phyloP scores from a whole-genome alignment of 2,113 vertebrate species.

The Lepidothrix coronata region DNA sequence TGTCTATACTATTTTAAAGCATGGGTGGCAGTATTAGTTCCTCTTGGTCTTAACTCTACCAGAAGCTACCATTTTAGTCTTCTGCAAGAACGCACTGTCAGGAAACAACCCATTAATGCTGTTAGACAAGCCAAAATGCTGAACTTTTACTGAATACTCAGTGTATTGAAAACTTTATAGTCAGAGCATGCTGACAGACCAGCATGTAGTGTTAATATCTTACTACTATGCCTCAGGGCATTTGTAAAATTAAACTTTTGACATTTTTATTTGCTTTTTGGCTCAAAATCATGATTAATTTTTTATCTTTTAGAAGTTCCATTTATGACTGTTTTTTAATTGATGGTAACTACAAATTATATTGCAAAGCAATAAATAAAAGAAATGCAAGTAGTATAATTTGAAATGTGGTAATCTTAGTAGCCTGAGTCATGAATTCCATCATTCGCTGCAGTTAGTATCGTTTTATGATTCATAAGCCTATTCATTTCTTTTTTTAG shows the following conservation, averaged over 20 bases:
- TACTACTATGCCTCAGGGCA: not conserved
- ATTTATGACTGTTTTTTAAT: conserved; percentile 50
- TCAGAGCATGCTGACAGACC: not conserved
- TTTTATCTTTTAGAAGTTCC: conserved; percentile 46
- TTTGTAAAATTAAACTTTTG: conserved; percentile 28
- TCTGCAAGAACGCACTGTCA: not conserved
- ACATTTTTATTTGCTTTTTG: conserved; percentile 48
- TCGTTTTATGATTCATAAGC: conserved; percentile 67
- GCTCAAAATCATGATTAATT: conserved; percentile 25
- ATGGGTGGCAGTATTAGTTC: not conserved
- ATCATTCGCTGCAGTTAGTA: conserved; percentile 46
- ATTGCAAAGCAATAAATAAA: conserved; percentile 40
- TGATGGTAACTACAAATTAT: conserved; percentile 44
- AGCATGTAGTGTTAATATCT: not conserved
- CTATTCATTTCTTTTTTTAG: conserved; percentile 56
- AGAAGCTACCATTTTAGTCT: not conserved
- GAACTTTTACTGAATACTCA: not conserved
- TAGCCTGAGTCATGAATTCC: conserved; percentile 68
- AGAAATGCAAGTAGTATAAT: conserved; percentile 53
- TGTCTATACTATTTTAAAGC: not conserved
- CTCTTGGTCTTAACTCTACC: not conserved
- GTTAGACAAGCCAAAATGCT: not conserved
- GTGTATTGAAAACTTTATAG: not conserved
- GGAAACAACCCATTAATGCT: not conserved
- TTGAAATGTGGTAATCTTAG: conserved; percentile 58